Evolutionary conservation across 2,797 vertebrate species (phyloP).

Genomic region (Serranus cabrilla): DNA sequence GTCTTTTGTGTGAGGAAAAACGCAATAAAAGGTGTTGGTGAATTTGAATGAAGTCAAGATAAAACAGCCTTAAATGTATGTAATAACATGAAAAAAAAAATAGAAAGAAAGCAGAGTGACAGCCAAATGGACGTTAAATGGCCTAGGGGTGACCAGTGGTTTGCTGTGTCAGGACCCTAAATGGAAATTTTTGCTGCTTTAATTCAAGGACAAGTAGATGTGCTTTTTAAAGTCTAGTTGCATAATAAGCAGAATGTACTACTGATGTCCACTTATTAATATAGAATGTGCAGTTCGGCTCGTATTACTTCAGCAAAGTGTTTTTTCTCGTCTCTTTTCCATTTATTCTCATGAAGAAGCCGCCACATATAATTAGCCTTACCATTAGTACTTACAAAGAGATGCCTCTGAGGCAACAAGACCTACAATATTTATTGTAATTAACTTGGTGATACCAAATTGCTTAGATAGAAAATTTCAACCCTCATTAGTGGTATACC

Average conservation of each 20-base stretch:
- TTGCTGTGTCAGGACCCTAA: conserved; percentile 12
- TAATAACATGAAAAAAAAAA: background rate
- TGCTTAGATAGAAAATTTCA: conserved; percentile 8
- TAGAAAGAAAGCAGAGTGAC: background rate
- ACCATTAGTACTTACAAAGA: conserved; percentile 38
- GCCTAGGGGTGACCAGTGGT: background rate
- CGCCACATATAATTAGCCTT: conserved; percentile 52
- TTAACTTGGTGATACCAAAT: conserved; percentile 38
- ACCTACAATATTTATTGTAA: conserved; percentile 48
- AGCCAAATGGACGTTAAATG: background rate
- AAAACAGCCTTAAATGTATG: background rate
- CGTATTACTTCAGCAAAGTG: background rate
- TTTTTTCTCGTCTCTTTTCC: conserved; percentile 3
- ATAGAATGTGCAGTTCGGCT: conserved; percentile 12
- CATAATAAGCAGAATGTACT: conserved; percentile 1
- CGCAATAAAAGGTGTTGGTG: background rate
- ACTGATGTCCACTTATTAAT: conserved; percentile 3
- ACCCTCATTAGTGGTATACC: conserved; percentile 22
- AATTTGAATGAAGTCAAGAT: background rate
- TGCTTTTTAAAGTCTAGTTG: conserved; percentile 18
- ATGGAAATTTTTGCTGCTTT: conserved; percentile 23
- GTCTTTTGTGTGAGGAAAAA: background rate
- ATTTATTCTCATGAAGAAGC: conserved; percentile 54
- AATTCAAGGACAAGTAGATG: background rate
- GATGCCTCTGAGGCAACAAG: conserved; percentile 26